Conservation (phyloP, 2,797 vertebrate genomes). For the Saxicola maurus region DNA sequence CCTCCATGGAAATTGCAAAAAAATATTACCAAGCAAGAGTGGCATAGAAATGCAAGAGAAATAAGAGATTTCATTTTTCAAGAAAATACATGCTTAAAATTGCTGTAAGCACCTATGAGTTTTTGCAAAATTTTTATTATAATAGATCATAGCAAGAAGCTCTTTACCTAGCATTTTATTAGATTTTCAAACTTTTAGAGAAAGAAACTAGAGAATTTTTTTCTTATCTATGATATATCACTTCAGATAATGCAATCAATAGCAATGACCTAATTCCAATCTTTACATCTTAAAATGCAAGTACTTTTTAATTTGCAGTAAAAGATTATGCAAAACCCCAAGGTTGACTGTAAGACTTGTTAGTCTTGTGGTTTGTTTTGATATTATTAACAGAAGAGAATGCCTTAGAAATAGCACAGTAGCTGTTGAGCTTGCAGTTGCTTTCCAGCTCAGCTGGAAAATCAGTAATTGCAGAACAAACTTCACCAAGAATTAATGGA, state of each 20-base stretch:
- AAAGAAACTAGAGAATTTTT: not conserved
- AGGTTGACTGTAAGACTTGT: not conserved
- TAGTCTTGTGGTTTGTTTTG: not conserved
- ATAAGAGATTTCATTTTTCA: not conserved
- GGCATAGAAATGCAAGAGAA: not conserved
- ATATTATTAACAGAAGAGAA: not conserved
- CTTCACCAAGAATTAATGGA: not conserved
- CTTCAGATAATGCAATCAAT: not conserved
- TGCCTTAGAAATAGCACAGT: not conserved
- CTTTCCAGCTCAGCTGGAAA: not conserved
- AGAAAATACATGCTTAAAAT: not conserved
- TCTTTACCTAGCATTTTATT: not conserved
- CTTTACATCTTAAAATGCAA: not conserved
- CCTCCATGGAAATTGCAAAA: not conserved
- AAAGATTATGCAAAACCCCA: accelerated
- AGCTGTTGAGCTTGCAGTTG: not conserved
- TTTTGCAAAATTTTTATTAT: not conserved
- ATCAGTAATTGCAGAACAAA: not conserved
- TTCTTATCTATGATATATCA: not conserved
- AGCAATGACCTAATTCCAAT: not conserved
- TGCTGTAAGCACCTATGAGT: accelerated
- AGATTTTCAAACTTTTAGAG: not conserved
- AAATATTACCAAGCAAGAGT: not conserved
- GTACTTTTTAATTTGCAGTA: not conserved
- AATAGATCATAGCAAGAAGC: not conserved